Evolutionary conservation across 2,797 vertebrate species (phyloP).

Genomic region (Erethizon dorsatum): DNA sequence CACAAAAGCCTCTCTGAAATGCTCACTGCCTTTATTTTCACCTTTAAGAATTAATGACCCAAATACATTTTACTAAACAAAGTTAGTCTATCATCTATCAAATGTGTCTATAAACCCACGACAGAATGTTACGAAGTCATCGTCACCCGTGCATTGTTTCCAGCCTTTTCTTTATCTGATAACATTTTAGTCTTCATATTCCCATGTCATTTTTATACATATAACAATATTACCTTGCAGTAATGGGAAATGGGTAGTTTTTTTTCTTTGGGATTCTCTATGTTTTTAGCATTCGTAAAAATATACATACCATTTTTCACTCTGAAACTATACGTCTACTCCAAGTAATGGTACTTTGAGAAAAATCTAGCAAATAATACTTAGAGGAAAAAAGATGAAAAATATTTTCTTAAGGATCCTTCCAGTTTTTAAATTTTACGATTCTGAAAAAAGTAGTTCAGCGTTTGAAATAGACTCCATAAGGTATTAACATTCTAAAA

Average conservation of each 20-base stretch:
- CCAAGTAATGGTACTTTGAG: conserved; percentile 9
- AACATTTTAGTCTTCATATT: background rate
- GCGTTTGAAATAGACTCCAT: conserved; percentile 21
- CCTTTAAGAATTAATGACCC: background rate
- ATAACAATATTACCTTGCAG: background rate
- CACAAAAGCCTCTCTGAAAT: background rate
- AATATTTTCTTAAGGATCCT: conserved; percentile 34
- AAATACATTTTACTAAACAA: conserved; percentile 12
- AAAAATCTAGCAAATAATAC: background rate
- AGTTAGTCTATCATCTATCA: background rate
- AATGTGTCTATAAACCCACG: background rate
- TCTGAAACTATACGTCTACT: background rate
- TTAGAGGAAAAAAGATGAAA: background rate
- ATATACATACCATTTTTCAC: background rate
- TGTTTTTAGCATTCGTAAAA: conserved; percentile 38
- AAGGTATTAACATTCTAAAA: conserved; percentile 8
- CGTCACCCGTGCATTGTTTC: background rate
- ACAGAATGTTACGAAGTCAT: background rate
- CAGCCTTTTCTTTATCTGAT: background rate
- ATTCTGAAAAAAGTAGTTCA: conserved; percentile 6
- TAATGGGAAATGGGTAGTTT: background rate
- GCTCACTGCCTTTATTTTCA: background rate
- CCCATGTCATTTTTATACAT: background rate
- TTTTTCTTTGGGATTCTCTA: background rate
- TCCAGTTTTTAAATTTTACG: conserved; percentile 25